Base-by-base conservation (phyloP, 1,140 invertebrate species). In the Agraylea sexmaculata region DNA sequence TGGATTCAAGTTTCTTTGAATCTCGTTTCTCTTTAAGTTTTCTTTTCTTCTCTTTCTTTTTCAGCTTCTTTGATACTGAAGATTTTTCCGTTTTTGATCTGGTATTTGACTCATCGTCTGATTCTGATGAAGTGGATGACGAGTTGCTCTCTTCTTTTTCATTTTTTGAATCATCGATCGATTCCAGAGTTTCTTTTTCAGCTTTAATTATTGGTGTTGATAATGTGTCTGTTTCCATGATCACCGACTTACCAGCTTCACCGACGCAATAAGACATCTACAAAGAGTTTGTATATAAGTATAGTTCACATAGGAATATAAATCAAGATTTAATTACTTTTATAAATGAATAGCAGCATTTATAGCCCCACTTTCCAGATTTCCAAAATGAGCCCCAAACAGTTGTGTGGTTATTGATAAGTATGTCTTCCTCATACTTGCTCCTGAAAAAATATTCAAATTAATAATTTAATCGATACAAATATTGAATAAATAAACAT, bases 361-460 rank as follows among this genome's bases (percentile, higher is more conserved):
- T 85, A 59, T 84, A 99, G 0, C 93, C 95, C 95, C 95, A 99
- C 40, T 77, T 67, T 1, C 89, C 90, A 44, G 78, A 75, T 47
- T 75, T 75, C 92, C 93, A 99, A 59, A 74, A 97, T 1, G 91
- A 97, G 2, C 95, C 95, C 85, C 87, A 99, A 7, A 99, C 82
- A 13, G 79, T 79, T 0, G 80, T 88, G 58, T 98, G 94, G 59
- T 97, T 97, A 55, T 91, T 91, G 1, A 80, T 77, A 45, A 80
- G 77, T 10, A 92, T 71, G 66, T 99, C 94, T 68, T 99, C 95
- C 60, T 96, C 91, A 61, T 96, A 99, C 56, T 82, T 83, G 49
- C 71, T 73, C 51, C 69, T 66, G 53, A 30, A 38, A 42, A 21
- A 30, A 36, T 36, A 19, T 20, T 19, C 8, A 20, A 36, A 7